Percentiles rank a stretch among this genome's conserved stretches.
These are phyloP conservation scores for Thalassaphorura encarpata DNA, from an alignment of 1,140 invertebrate species.

Conservation along the genomic window DNA sequence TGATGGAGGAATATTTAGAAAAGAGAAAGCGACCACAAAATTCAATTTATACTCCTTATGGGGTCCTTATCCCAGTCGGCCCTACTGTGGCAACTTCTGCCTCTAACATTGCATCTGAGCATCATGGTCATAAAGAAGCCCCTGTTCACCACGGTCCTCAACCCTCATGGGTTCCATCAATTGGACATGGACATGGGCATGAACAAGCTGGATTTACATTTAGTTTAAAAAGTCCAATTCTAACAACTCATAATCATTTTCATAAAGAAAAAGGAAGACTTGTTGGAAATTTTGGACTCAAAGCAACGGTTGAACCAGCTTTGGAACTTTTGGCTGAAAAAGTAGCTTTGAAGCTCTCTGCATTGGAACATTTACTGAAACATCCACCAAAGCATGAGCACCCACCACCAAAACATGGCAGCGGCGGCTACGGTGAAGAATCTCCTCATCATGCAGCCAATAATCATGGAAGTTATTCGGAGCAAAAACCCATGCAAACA, in stretches of 20 bases:
- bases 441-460: not conserved
- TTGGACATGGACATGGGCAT: no score
- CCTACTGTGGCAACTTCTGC: not conserved
- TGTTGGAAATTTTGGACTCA: constrained; percentile 11
- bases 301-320: constrained; percentile 12
- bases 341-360: constrained; percentile 15
- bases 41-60: constrained; percentile 31
- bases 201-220: no score
- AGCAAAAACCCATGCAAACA: constrained; percentile 11
- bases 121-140: no score
- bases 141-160: no score
- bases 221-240: no score
- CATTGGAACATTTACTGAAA: constrained; percentile 5
- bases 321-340: constrained; percentile 28
- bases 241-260: no score
- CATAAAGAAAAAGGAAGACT: not conserved
- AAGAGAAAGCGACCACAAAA: constrained; percentile 21
- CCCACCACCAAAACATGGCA: no score
- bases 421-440: no score
- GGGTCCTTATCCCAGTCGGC: constrained; percentile 28
- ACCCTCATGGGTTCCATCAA: no score
- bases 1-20: constrained; percentile 23
- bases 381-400: no score
- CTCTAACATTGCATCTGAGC: no score
- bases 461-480: constrained; percentile 14